These are phyloP conservation scores for Archivesica marissinica DNA, from an alignment of 1,140 invertebrate species.

Conservation along the genomic window DNA sequence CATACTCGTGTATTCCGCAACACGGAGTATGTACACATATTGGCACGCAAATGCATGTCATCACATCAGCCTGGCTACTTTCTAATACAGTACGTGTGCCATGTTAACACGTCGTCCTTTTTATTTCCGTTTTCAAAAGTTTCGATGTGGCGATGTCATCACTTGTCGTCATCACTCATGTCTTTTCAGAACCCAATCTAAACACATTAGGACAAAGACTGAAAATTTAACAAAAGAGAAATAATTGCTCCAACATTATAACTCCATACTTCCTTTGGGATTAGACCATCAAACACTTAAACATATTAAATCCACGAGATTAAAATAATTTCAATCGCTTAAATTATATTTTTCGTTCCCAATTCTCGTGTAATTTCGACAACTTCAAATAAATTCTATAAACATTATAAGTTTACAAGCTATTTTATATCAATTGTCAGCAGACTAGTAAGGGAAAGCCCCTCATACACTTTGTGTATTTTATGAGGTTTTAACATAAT, in stretches of 20 bases:
- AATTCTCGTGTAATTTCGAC: neutral
- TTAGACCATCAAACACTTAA: neutral
- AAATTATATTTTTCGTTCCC: too few species aligned
- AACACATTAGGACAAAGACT: neutral
- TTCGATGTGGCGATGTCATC: too few species aligned
- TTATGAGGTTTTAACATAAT: neutral
- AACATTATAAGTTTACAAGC: neutral
- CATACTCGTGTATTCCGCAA: too few species aligned
- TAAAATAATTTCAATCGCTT: neutral
- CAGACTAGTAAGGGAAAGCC: neutral
- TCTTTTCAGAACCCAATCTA: too few species aligned
- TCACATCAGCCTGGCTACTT: too few species aligned
- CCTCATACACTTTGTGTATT: neutral
- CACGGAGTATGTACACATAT: too few species aligned
- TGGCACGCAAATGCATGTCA: too few species aligned
- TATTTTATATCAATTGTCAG: slow-evolving; percentile 9
- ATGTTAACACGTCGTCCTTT: too few species aligned
- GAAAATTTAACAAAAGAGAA: neutral
- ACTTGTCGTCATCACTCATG: too few species aligned
- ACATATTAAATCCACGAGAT: neutral
- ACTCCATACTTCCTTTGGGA: neutral
- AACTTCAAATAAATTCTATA: slow-evolving; percentile 1
- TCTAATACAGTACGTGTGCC: too few species aligned
- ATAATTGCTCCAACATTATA: neutral
- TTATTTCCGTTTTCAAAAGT: too few species aligned